These are phyloP conservation scores for Eudasyphora cyanicolor DNA, from an alignment of 2,888 invertebrate genomes.

Conservation along the genomic window DNA sequence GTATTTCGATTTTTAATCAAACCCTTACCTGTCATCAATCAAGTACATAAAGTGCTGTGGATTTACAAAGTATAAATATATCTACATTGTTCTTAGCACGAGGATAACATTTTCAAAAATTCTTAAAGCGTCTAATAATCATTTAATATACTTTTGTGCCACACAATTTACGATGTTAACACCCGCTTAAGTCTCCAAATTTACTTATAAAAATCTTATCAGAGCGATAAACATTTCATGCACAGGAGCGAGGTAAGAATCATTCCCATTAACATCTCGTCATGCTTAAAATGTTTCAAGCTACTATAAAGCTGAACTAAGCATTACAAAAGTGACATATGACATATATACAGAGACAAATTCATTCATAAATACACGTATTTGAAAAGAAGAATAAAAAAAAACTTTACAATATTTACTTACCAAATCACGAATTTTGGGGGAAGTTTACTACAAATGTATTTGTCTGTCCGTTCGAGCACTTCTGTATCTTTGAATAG, in stretches of 20 bases:
- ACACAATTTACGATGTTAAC: constrained; percentile 13
- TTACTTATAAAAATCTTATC: constrained; percentile 25
- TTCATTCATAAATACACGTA: constrained; percentile 13
- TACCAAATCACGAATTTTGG: neutral
- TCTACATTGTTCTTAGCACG: too few relatives aligned
- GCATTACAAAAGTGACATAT: constrained; percentile 33
- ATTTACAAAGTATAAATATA: too few relatives aligned
- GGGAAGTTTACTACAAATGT: neutral
- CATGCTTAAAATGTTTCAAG: constrained; percentile 46
- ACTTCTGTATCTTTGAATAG: neutral
- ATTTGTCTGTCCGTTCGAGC: neutral
- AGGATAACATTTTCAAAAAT: too few relatives aligned
- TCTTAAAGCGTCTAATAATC: neutral
- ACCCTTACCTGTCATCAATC: too few relatives aligned
- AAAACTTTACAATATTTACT: constrained; percentile 4
- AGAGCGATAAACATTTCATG: neutral
- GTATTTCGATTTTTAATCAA: too few relatives aligned
- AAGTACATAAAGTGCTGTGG: too few relatives aligned
- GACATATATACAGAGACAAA: constrained; percentile 14
- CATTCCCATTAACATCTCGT: neutral
- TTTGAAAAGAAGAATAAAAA: constrained; percentile 4
- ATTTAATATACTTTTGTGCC: neutral
- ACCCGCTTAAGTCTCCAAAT: constrained; percentile 41
- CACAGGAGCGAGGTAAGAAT: neutral
- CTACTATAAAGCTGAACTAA: constrained; percentile 47